Conservation (phyloP, 2,113 vertebrate genomes). For the Nothocercus julius region DNA sequence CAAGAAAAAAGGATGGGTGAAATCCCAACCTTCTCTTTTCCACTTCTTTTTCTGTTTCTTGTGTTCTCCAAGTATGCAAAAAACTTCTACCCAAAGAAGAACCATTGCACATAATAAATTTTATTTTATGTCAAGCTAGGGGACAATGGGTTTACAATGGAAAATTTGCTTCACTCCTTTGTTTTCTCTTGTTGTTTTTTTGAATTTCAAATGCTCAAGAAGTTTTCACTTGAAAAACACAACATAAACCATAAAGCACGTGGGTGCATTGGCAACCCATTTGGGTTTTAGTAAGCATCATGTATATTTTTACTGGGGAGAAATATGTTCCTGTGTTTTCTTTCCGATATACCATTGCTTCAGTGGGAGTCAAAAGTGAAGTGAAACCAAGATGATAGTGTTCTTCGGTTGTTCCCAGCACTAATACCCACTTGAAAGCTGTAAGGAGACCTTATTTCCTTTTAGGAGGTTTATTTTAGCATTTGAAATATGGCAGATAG, state of each 20-base stretch:
- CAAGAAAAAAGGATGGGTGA: neutral
- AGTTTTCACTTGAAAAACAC: neutral
- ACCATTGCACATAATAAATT: neutral
- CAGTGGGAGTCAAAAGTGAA: slow-evolving; percentile 53
- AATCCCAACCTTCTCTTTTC: neutral
- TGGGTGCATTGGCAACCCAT: neutral
- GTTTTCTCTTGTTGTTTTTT: neutral
- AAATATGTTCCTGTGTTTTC: slow-evolving; percentile 36
- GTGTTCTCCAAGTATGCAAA: neutral
- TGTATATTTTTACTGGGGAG: slow-evolving; percentile 54
- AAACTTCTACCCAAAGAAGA: neutral
- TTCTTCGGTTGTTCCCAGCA: slow-evolving; percentile 59
- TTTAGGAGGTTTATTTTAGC: slow-evolving; percentile 57
- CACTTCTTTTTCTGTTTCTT: neutral
- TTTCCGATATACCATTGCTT: slow-evolving; percentile 57
- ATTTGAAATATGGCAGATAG: slow-evolving; percentile 59
- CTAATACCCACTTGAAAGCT: slow-evolving; percentile 74
- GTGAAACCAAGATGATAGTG: slow-evolving; percentile 66
- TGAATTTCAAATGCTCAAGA: slow-evolving; percentile 3
- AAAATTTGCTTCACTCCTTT: neutral
- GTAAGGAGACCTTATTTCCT: slow-evolving; percentile 54
- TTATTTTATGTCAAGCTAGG: neutral
- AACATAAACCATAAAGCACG: neutral
- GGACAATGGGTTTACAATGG: neutral
- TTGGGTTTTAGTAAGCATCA: slow-evolving; percentile 28